phyloP scores from a whole-genome alignment of 1,140 invertebrate genomes.

The Solenopsis fugax region DNA sequence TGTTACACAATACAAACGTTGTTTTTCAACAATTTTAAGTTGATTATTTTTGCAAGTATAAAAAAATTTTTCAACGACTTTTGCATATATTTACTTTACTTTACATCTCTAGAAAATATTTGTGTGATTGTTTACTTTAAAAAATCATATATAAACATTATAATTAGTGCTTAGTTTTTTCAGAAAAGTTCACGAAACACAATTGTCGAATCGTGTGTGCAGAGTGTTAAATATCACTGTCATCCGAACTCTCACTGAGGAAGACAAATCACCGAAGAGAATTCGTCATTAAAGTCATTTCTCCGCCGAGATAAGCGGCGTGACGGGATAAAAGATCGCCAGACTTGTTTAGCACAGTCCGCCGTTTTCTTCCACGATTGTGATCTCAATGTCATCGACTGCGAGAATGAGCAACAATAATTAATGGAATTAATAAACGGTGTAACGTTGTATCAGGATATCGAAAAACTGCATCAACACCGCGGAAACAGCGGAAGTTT shows the following conservation, averaged over 20 bases:
- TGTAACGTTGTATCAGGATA: background rate
- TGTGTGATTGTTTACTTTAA: no score
- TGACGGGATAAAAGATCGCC: slow-evolving; percentile 8
- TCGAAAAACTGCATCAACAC: background rate
- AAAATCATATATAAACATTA: no score
- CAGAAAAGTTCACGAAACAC: no score
- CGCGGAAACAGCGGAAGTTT: background rate
- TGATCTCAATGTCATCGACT: background rate
- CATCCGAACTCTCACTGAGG: background rate
- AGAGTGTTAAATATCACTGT: background rate
- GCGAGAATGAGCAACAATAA: background rate
- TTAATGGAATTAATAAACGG: background rate
- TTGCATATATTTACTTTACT: no score
- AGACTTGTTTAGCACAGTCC: background rate
- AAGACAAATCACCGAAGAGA: slow-evolving; percentile 10
- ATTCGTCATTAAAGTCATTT: background rate
- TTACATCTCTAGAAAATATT: no score
- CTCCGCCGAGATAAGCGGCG: background rate
- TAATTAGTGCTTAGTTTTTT: no score
- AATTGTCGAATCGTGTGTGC: no score
- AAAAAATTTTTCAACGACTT: no score
- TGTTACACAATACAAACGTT: no score
- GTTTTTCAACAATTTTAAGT: no score
- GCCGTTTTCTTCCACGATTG: background rate
- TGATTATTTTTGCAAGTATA: no score